Base-by-base conservation (phyloP, 2,113 vertebrate species). In the Irena cyanogastra region DNA sequence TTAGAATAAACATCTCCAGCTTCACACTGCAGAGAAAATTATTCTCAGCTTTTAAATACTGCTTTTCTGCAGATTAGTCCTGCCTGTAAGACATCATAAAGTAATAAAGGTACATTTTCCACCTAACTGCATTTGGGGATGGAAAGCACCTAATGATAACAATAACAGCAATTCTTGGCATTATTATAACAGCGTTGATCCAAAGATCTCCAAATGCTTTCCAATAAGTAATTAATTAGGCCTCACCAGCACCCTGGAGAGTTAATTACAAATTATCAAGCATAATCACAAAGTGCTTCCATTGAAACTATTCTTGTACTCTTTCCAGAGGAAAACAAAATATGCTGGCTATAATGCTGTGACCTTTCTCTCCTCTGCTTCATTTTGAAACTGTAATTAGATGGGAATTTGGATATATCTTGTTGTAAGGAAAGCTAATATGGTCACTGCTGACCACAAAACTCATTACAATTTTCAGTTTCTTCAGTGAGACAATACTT, bases 211-310 rank as follows among this genome's bases (percentile, higher is more conserved):
- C 90, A 96, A 95, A 70, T 80, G 72, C 45, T 91, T 97, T 92
- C 91, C 87, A 94, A 83, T 89, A 85, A 93, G 95, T 97, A 96
- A 97, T 97, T 96, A 96, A 97, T 91, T 97, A 95, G 89, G 85
- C 59, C 77, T 96, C 88, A 87, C 77, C 80, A 95, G 82, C 52
- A 90, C 95, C 89, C 92, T 94, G 80, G 91, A 91, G 95, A 97
- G 87, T 96, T 96, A 96, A 97, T 97, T 96, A 97, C 95, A 97
- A 95, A 91, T 94, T 94, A 95, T 63, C 61, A 95, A 76, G 45
- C 54, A 93, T 95, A 74, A 94, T 89, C 95, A 78, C 91, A 92
- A 79, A 80, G 84, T 82, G 41, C 84, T 95, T 94, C 66, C 52
- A 91, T 92, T 94, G 93, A 84, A 97, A 76, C 53, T 78, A 66